These are phyloP conservation scores for Leptonema lineaticorne DNA, from an alignment of 1,140 invertebrate species.

Conservation along the genomic window DNA sequence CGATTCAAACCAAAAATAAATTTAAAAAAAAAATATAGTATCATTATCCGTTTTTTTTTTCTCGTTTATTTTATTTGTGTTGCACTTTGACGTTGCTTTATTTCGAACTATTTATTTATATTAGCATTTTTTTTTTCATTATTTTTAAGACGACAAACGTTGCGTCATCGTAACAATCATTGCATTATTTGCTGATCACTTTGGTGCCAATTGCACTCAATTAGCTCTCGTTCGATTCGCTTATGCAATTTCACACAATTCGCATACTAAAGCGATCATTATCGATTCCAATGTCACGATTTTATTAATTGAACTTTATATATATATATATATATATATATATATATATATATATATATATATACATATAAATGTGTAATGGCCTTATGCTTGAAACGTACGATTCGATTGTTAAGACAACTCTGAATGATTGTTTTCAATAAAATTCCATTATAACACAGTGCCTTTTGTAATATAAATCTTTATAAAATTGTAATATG, in stretches of 20 bases:
- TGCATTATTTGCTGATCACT: background rate
- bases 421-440: too few relatives aligned
- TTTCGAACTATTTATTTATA: background rate
- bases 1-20: too few relatives aligned
- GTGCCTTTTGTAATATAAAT: too few relatives aligned
- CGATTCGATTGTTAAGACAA: too few relatives aligned
- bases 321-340: background rate
- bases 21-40: too few relatives aligned
- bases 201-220: background rate
- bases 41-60: too few relatives aligned
- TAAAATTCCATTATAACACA: too few relatives aligned
- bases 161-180: background rate
- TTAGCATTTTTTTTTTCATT: background rate
- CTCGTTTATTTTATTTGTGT: too few relatives aligned
- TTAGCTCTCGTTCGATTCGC: background rate
- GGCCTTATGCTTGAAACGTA: background rate
- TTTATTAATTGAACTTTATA: background rate
- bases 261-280: background rate
- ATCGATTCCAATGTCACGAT: background rate
- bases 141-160: background rate
- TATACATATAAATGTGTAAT: background rate
- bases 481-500: too few relatives aligned
- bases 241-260: background rate
- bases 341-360: background rate
- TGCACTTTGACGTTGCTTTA: background rate